Percentiles rank a stretch among this genome's conserved stretches.
Conservation (phyloP, 2,113 vertebrate species). For the Pyxicephalus adspersus region DNA sequence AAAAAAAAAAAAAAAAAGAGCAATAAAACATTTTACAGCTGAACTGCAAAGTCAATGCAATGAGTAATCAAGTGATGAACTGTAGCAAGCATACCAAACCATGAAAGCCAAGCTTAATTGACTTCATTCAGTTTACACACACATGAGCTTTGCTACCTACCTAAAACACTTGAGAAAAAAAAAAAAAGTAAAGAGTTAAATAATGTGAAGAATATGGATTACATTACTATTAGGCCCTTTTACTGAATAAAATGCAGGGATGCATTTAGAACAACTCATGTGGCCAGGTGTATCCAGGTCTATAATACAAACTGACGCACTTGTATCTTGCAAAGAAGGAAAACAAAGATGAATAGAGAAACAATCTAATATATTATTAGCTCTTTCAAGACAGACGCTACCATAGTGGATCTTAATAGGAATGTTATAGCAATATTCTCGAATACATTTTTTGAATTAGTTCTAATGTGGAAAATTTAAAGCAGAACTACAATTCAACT, state of each 20-base stretch:
- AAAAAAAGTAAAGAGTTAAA: background rate
- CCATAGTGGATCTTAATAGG: no score
- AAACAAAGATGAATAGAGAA: background rate
- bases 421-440: no score
- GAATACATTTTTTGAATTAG: no score
- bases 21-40: background rate
- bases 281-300: background rate
- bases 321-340: background rate
- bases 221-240: no score
- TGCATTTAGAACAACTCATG: constrained; percentile 36
- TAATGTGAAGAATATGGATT: no score
- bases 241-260: background rate
- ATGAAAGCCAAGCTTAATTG: background rate
- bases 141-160: background rate
- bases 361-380: no score
- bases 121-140: background rate
- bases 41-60: background rate
- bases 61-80: constrained; percentile 2
- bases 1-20: background rate
- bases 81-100: background rate
- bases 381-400: no score
- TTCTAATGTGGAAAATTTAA: no score
- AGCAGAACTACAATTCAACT: no score
- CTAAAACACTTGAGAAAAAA: background rate
- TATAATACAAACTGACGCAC: background rate